Base-by-base conservation (phyloP, 2,888 invertebrate species). In the Eupelmus urozonus region DNA sequence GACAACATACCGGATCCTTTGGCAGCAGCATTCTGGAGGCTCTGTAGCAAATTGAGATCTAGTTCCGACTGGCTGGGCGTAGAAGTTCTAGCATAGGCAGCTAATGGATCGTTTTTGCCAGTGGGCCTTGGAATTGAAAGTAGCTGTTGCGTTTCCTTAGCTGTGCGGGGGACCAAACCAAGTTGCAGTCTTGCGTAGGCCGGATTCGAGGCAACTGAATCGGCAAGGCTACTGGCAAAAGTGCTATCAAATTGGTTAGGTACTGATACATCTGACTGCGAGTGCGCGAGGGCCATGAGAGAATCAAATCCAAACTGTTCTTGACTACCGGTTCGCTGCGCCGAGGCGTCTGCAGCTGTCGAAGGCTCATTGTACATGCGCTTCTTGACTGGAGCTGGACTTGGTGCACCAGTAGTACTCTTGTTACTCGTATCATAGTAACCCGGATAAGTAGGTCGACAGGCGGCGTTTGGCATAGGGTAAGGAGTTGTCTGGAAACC, bases 21-120 rank as follows among this genome's bases (percentile, higher is more conserved):
- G 2, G 84, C 85, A 0, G 85, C 84, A 3, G 85, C 86, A 18
- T 81, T 86, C 34, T 89, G 88, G 27, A 89, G 73, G 76, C 85
- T 89, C 69, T 89, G 89, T 23, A 88, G 73, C 2, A 89, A 82
- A 81, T 86, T 89, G 1, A 88, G 81, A 72, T 88, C 88, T n/a
- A 89, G 74, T 7, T 89, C 89, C 0, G 88, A 79, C 2, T 87
- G 81, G 0, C 82, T 76, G 0, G 85, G 23, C 0, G 83, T 81
- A 0, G 86, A 72, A 2, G 82, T 82, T 1, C 88, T 84, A 0
- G 85, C 83, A 51, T 89, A 89, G 7, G 86, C 79, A 9, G 85
- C 79, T n/a, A 89, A 73, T 11, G 87, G 84, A 63, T 89, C 89
- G 27, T 87, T 88, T 42, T 92, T 87, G 86, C 91, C 82, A 0